Percentiles rank a stretch among this genome's conserved stretches.
phyloP scores from a whole-genome alignment of 2,113 vertebrate genomes.

The Crotophaga sulcirostris region DNA sequence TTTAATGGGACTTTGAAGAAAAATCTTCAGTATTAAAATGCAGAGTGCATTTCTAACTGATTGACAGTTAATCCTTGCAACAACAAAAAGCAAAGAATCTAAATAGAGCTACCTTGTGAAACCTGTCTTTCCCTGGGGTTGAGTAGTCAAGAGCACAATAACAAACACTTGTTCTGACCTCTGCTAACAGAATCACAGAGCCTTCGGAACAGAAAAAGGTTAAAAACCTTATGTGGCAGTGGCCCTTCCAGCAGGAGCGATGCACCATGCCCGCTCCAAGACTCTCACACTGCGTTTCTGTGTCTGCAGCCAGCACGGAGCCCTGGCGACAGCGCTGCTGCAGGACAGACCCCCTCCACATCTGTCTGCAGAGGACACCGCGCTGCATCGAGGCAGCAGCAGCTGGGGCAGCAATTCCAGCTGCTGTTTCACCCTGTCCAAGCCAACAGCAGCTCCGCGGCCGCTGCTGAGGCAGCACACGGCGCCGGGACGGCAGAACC shows the following conservation, averaged over 20 bases:
- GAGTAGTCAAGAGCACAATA: background rate
- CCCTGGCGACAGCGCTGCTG: accelerated
- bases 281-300: background rate
- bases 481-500: background rate
- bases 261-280: background rate
- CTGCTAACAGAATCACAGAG: background rate
- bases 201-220: background rate
- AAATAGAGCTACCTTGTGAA: background rate
- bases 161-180: background rate
- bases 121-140: background rate
- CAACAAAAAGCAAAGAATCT: background rate
- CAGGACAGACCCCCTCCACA: background rate
- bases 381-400: background rate
- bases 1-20: background rate
- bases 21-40: background rate
- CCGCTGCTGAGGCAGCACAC: background rate
- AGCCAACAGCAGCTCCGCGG: background rate
- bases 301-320: slow-evolving; percentile 18
- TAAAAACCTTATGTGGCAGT: background rate
- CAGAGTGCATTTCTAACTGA: background rate
- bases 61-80: background rate
- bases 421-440: background rate
- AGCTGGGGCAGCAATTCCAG: background rate
- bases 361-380: background rate
- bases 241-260: background rate